A percentile compares a stretch with the other conserved stretches of the same genome.
Conservation (phyloP, 1,140 invertebrate genomes). For the Drosophila saltans region DNA sequence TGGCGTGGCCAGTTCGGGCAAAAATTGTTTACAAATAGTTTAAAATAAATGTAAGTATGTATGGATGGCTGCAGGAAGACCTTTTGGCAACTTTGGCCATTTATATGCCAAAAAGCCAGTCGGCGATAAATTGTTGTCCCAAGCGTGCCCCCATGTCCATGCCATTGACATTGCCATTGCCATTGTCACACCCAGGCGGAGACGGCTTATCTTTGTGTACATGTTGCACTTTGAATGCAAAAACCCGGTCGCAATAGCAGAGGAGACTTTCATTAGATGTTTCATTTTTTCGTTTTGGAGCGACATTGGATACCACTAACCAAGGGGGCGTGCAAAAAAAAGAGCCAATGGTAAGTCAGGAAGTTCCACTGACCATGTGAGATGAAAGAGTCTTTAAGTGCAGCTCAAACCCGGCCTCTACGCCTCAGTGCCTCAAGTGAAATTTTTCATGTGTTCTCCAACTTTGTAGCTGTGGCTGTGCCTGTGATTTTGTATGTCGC, state of each 20-base stretch:
- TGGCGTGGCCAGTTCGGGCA: conserved; percentile 30
- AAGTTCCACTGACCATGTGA: conserved; percentile 1
- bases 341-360: neutral
- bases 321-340: conserved; percentile 20
- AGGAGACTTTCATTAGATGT: conserved; percentile 68
- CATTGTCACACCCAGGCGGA: conserved; percentile 37
- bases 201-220: conserved; percentile 39
- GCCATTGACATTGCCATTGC: conserved; percentile 53
- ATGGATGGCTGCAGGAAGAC: conserved; percentile 19
- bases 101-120: conserved; percentile 50
- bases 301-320: conserved; percentile 64
- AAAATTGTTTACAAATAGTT: conserved; percentile 66
- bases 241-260: conserved; percentile 63
- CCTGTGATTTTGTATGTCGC: conserved; percentile 76
- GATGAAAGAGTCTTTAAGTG: neutral
- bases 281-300: conserved; percentile 32
- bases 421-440: conserved; percentile 49
- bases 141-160: conserved; percentile 54
- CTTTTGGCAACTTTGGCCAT: conserved; percentile 61
- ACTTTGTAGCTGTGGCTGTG: conserved; percentile 20
- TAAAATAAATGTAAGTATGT: conserved; percentile 15
- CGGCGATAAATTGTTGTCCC: conserved; percentile 63
- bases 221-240: conserved; percentile 65
- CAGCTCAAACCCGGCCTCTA: conserved; percentile 46
- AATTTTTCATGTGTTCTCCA: conserved; percentile 28